These are phyloP conservation scores for Clarias batrachus DNA, from an alignment of 2,113 vertebrate genomes.

Conservation along the genomic window DNA sequence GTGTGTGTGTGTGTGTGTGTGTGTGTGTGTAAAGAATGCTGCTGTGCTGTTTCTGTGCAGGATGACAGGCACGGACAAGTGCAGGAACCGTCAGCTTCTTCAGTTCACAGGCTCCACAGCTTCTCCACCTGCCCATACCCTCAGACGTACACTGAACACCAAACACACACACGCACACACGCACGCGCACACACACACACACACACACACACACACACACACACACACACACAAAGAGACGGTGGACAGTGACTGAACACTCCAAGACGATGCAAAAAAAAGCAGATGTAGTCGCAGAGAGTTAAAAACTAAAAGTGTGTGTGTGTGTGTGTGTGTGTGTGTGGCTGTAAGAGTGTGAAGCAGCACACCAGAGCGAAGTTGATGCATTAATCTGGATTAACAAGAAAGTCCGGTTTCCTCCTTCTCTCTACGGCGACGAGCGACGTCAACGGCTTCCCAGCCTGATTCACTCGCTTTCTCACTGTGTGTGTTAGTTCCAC, in stretches of 20 bases:
- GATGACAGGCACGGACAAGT: constrained; percentile 72
- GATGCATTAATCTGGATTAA: constrained; percentile 61
- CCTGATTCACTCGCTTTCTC: constrained; percentile 2
- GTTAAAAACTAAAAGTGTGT: not conserved
- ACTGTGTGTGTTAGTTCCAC: constrained; percentile 36
- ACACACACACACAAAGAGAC: not conserved
- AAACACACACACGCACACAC: not conserved
- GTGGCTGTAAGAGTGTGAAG: constrained; percentile 19
- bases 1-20: constrained; percentile 3
- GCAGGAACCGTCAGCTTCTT: constrained; percentile 55
- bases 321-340: not conserved
- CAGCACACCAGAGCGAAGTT: not conserved
- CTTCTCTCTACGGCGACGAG: constrained; percentile 10
- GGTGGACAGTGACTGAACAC: not conserved
- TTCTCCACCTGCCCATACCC: constrained; percentile 48
- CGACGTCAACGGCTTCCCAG: constrained; percentile 37
- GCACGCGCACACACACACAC: not conserved
- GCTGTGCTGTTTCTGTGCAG: constrained; percentile 57
- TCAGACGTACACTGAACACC: constrained; percentile 31
- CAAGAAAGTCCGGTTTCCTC: constrained; percentile 59
- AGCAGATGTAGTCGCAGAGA: constrained; percentile 11
- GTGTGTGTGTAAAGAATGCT: constrained; percentile 60
- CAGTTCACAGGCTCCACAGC: constrained; percentile 33
- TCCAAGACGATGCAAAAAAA: not conserved
- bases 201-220: not conserved